phyloP scores from a whole-genome alignment of 2,113 vertebrate genomes.

The Gambusia affinis region DNA sequence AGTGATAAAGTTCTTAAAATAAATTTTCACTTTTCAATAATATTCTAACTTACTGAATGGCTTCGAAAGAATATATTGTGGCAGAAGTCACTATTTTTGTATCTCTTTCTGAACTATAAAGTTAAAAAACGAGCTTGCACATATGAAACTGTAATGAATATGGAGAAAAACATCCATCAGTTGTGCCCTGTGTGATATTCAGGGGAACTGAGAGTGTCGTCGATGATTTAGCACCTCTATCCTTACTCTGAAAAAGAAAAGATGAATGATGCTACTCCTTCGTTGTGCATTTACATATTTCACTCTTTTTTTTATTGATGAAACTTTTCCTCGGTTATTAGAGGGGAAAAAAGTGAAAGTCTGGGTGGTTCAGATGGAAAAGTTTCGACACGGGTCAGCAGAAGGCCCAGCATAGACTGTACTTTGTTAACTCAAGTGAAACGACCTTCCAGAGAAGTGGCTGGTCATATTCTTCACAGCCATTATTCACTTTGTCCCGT shows the following conservation, averaged over 20 bases:
- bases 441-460: too few species aligned
- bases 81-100: background rate
- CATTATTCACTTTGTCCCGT: too few species aligned
- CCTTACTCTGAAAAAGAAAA: constrained; percentile 19
- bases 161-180: constrained; percentile 6
- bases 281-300: constrained; percentile 36
- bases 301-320: constrained; percentile 32
- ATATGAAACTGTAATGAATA: background rate
- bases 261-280: constrained; percentile 14
- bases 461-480: too few species aligned
- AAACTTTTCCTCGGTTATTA: constrained; percentile 18
- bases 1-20: too few species aligned
- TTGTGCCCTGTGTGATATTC: background rate
- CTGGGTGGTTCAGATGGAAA: background rate
- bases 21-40: too few species aligned
- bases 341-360: background rate
- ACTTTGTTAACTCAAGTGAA: too few species aligned
- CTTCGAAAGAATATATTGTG: background rate
- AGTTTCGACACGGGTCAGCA: too few species aligned
- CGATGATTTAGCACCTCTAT: constrained; percentile 40
- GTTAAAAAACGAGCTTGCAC: constrained; percentile 11
- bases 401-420: too few species aligned
- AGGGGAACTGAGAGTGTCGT: constrained; percentile 43
- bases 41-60: too few species aligned
- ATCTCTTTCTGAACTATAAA: background rate